Evolutionary conservation across 1,140 invertebrate species (phyloP).

Genomic region (Leptoteleia sp.): DNA sequence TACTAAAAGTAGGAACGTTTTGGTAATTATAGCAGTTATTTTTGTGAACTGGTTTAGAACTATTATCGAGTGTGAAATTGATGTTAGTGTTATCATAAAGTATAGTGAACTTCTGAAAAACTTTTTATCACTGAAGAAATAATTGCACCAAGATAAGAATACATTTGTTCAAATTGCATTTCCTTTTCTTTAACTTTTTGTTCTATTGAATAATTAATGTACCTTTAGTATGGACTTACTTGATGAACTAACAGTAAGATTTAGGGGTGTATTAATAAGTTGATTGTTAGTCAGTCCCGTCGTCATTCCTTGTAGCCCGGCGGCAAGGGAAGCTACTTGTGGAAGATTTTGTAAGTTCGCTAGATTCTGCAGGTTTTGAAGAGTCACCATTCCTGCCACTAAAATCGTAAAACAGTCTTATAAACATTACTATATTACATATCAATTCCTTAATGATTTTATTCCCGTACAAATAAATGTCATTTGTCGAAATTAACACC

Average conservation of each 20-base stretch:
- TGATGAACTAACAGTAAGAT: slow-evolving; percentile 88
- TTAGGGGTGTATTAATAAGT: slow-evolving; percentile 89
- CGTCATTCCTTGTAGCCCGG: slow-evolving; percentile 86
- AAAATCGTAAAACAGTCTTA: slow-evolving; percentile 15
- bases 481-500: background rate
- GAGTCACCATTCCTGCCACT: slow-evolving; percentile 89
- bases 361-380: slow-evolving; percentile 89
- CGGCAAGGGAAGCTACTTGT: slow-evolving; percentile 85
- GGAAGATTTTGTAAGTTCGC: slow-evolving; percentile 86
- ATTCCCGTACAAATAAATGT: background rate
- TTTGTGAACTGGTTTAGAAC: too few species aligned
- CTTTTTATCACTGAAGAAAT: too few species aligned
- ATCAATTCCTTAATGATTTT: background rate
- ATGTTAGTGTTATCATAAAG: too few species aligned
- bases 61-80: too few species aligned
- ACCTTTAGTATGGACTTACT: slow-evolving; percentile 75
- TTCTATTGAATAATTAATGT: too few species aligned
- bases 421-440: background rate
- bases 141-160: too few species aligned
- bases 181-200: too few species aligned
- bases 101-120: too few species aligned
- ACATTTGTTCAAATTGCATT: too few species aligned
- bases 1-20: too few species aligned
- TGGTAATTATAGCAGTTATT: too few species aligned
- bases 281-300: slow-evolving; percentile 84